Conservation (phyloP, 92 coral and sea anemone genomes). For the Porites rus region DNA sequence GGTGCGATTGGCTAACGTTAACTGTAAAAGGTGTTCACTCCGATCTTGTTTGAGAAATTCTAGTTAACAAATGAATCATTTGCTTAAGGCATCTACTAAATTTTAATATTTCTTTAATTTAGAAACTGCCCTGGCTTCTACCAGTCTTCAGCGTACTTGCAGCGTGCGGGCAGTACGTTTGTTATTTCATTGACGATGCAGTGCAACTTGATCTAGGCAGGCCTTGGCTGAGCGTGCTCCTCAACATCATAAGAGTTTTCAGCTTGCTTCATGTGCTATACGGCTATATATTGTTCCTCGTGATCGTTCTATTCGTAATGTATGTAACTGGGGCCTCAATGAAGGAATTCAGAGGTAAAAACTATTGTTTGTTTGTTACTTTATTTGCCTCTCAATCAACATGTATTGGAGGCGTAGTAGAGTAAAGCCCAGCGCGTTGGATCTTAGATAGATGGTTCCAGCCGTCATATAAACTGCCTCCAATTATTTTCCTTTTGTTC, state of each 20-base stretch:
- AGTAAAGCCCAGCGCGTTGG: too few species aligned
- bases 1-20: too few species aligned
- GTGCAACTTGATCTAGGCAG: slow-evolving; percentile 79
- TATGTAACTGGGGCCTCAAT: slow-evolving; percentile 90
- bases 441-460: too few species aligned
- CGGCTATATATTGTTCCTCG: slow-evolving; percentile 88
- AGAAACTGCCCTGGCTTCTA: slow-evolving; percentile 83
- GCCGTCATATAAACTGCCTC: too few species aligned
- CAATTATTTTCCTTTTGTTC: too few species aligned
- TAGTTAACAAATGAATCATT: neutral
- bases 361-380: neutral
- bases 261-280: slow-evolving; percentile 89
- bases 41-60: too few species aligned
- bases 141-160: slow-evolving; percentile 74
- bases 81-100: neutral
- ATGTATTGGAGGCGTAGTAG: too few species aligned
- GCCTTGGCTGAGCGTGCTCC: slow-evolving; percentile 68
- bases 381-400: neutral
- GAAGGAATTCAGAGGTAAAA: slow-evolving; percentile 94
- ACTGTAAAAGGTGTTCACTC: too few species aligned
- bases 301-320: slow-evolving; percentile 77
- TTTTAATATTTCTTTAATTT: neutral
- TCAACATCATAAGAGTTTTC: slow-evolving; percentile 77
- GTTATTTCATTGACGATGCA: slow-evolving; percentile 90
- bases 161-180: slow-evolving; percentile 88